Conservation (phyloP, 2,888 invertebrate species). For the Diploptera punctata region DNA sequence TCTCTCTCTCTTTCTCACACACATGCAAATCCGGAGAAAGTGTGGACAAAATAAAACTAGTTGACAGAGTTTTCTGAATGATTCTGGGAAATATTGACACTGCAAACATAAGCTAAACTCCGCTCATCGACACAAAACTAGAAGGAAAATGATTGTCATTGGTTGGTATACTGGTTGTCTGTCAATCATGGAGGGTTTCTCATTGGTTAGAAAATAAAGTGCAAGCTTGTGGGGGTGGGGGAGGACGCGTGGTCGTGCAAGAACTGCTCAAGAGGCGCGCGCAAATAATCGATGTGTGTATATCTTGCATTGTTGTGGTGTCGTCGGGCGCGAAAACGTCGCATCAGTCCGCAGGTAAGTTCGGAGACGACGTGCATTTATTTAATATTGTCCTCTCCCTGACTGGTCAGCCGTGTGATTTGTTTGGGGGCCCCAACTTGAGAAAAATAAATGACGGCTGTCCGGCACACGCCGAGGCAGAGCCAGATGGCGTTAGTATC, state of each 20-base stretch:
- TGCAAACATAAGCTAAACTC: conserved; percentile 26
- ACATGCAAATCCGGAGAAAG: background rate
- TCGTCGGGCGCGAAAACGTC: background rate
- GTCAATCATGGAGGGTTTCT: conserved; percentile 40
- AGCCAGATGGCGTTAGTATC: conserved; percentile 44
- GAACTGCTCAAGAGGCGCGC: conserved; percentile 34
- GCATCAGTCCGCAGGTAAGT: too few relatives aligned
- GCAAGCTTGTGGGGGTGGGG: conserved; percentile 28
- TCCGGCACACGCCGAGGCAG: conserved; percentile 41
- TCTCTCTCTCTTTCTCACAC: background rate
- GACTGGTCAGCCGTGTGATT: conserved; percentile 44
- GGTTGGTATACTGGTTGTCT: conserved; percentile 38
- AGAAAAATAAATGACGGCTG: conserved; percentile 46
- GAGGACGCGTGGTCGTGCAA: conserved; percentile 14
- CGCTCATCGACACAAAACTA: conserved; percentile 25
- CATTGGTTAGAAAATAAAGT: conserved; percentile 42
- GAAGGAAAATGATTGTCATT: conserved; percentile 37
- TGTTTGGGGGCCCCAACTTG: conserved; percentile 45
- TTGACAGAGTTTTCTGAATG: background rate
- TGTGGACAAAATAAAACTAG: background rate
- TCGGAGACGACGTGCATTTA: conserved; percentile 36
- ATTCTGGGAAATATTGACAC: conserved; percentile 25
- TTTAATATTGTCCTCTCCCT: conserved; percentile 43
- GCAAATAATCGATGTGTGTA: conserved; percentile 39
- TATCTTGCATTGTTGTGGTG: conserved; percentile 41